Evolutionary conservation across 1,140 invertebrate species (phyloP).

Genomic region (Magallana gigas): DNA sequence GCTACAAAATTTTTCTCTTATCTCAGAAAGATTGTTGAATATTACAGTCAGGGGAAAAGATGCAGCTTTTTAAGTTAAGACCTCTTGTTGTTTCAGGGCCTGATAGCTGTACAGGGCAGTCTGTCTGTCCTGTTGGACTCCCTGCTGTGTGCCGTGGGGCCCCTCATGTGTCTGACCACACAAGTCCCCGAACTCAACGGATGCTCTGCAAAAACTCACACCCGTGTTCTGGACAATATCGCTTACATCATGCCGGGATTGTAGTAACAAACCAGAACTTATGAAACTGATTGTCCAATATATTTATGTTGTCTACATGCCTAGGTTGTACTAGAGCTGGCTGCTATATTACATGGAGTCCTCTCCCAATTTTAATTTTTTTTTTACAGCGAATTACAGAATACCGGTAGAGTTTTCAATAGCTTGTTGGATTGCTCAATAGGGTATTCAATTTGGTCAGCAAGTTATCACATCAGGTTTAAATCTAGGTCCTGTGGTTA

Average conservation of each 20-base stretch:
- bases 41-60: neutral
- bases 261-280: slow-evolving; percentile 78
- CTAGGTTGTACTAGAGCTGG: too few relatives aligned
- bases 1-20: neutral
- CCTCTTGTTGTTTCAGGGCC: slow-evolving; percentile 83
- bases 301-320: too few relatives aligned
- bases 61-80: neutral
- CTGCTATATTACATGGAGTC: too few relatives aligned
- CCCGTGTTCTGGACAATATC: slow-evolving; percentile 93
- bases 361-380: too few relatives aligned
- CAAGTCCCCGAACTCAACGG: slow-evolving; percentile 89
- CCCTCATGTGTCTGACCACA: slow-evolving; percentile 92
- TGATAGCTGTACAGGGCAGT: slow-evolving; percentile 96
- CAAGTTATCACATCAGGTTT: too few relatives aligned
- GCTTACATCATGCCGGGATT: slow-evolving; percentile 98
- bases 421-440: too few relatives aligned
- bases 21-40: neutral
- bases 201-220: slow-evolving; percentile 85
- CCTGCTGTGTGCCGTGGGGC: slow-evolving; percentile 93
- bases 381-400: too few relatives aligned
- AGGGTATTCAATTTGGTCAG: too few relatives aligned
- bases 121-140: slow-evolving; percentile 96
- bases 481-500: too few relatives aligned
- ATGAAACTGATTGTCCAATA: too few relatives aligned
- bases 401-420: too few relatives aligned